phyloP scores from a whole-genome alignment of 1,140 invertebrate species.

The Euura lappo region DNA sequence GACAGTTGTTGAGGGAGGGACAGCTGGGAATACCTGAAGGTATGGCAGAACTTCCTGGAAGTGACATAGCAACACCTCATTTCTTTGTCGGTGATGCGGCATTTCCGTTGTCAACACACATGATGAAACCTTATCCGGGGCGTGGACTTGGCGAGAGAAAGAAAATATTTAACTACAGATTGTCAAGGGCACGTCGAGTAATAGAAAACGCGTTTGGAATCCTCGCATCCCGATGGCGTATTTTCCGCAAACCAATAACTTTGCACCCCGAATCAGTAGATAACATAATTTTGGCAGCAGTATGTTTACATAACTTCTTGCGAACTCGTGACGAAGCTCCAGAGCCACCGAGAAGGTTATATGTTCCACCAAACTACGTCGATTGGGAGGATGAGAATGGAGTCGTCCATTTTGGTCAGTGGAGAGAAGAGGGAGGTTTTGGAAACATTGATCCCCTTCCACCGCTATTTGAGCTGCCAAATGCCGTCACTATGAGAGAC shows the following conservation, averaged over 20 bases:
- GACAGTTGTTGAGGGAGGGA: slow-evolving; percentile 34
- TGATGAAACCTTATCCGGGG: slow-evolving; percentile 32
- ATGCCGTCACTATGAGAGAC: background rate
- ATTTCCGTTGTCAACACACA: slow-evolving; percentile 26
- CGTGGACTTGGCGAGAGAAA: slow-evolving; percentile 24
- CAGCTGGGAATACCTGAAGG: slow-evolving; percentile 31
- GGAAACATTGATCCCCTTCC: too few relatives aligned
- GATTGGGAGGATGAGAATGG: background rate
- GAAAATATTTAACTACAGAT: slow-evolving; percentile 32
- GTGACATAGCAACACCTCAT: slow-evolving; percentile 14
- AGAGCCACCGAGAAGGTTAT: background rate
- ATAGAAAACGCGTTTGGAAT: too few relatives aligned
- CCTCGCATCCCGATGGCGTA: too few relatives aligned
- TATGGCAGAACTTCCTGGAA: slow-evolving; percentile 8
- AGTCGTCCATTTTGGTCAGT: too few relatives aligned
- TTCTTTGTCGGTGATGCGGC: slow-evolving; percentile 33
- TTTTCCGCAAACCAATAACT: background rate
- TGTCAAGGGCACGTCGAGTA: background rate
- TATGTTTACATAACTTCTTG: background rate
- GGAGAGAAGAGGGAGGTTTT: too few relatives aligned
- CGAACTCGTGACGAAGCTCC: too few relatives aligned
- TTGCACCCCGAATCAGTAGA: background rate
- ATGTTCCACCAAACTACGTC: background rate
- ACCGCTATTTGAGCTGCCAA: too few relatives aligned
- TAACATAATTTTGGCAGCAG: background rate